These are phyloP conservation scores for Baryphthengus martii DNA, from an alignment of 2,113 vertebrate genomes.

Conservation along the genomic window DNA sequence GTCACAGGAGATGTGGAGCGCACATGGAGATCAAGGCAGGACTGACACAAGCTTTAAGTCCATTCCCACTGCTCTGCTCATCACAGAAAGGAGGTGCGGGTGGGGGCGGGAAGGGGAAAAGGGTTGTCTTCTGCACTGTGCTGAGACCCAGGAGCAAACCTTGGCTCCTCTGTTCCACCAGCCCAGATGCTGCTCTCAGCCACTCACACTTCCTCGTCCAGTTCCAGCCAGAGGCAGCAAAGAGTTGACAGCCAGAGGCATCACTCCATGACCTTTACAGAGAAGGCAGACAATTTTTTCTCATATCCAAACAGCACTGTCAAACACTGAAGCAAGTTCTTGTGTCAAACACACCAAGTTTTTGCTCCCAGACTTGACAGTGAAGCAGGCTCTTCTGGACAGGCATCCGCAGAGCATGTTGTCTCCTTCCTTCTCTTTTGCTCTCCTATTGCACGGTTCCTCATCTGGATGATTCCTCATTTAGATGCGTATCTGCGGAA, in stretches of 20 bases:
- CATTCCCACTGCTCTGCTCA: background rate
- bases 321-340: background rate
- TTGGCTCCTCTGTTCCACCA: background rate
- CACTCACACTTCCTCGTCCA: background rate
- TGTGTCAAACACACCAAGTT: background rate
- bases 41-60: constrained; percentile 27
- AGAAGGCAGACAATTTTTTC: background rate
- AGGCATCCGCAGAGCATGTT: background rate
- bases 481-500: background rate
- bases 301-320: background rate
- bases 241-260: background rate
- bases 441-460: background rate
- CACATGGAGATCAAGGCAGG: constrained; percentile 44
- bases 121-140: background rate
- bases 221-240: background rate
- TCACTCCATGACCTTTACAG: background rate
- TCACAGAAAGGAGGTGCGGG: background rate
- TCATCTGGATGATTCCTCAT: constrained; percentile 13
- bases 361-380: background rate
- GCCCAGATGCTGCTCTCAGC: background rate
- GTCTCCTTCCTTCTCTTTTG: background rate
- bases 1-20: constrained; percentile 22
- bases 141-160: background rate
- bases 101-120: background rate
- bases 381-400: background rate